Conservation (phyloP, 2,888 invertebrate genomes). For the Erebia epiphron region DNA sequence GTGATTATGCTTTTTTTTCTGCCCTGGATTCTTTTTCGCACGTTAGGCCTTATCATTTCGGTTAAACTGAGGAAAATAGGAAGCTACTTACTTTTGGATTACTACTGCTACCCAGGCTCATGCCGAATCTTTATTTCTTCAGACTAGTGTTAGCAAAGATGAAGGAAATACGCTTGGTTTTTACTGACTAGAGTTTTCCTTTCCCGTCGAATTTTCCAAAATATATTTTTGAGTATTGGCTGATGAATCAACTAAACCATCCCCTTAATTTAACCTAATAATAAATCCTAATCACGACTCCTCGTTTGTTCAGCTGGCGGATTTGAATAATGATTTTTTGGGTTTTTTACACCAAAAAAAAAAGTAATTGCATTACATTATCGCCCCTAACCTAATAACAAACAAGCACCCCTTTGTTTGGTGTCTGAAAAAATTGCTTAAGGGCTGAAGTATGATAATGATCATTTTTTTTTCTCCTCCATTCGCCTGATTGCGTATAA, state of each 20-base stretch:
- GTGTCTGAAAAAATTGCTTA: slow-evolving; percentile 79
- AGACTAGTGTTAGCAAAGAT: too few species aligned
- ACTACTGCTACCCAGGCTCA: too few species aligned
- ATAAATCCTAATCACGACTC: slow-evolving; percentile 66
- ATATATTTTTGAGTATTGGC: not conserved
- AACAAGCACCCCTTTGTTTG: slow-evolving; percentile 80
- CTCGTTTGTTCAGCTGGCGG: slow-evolving; percentile 76
- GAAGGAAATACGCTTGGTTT: not conserved
- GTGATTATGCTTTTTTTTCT: too few species aligned
- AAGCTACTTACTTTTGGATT: too few species aligned
- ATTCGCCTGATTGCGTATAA: slow-evolving; percentile 77
- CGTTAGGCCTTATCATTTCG: too few species aligned
- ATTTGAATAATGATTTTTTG: slow-evolving; percentile 78
- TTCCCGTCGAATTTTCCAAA: not conserved
- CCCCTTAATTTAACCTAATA: slow-evolving; percentile 38
- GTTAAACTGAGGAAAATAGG: too few species aligned
- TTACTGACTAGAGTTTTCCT: not conserved
- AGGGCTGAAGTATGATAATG: slow-evolving; percentile 82
- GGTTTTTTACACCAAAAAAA: slow-evolving; percentile 65
- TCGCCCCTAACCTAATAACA: slow-evolving; percentile 82
- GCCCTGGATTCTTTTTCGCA: too few species aligned
- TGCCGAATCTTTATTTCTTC: too few species aligned
- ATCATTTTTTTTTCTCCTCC: slow-evolving; percentile 68
- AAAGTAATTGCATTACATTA: slow-evolving; percentile 81
- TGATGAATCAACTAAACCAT: slow-evolving; percentile 19